These are phyloP conservation scores for Capreolus pygargus DNA, from an alignment of 2,113 vertebrate genomes.

Conservation along the genomic window DNA sequence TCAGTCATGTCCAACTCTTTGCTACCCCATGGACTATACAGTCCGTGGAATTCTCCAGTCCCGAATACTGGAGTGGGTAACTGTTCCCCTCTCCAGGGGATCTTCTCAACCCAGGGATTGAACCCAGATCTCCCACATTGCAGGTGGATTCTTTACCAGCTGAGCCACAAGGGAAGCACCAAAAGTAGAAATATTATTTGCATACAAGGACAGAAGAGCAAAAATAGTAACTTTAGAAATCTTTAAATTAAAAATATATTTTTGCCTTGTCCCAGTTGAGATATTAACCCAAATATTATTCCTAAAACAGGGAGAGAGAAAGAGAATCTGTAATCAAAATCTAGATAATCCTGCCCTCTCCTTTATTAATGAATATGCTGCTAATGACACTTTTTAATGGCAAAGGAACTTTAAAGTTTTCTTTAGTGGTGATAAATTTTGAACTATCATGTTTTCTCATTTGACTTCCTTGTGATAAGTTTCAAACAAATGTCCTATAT, in stretches of 20 bases:
- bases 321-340: not conserved
- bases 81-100: not conserved
- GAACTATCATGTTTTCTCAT: not conserved
- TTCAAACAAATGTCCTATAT: not conserved
- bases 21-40: not conserved
- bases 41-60: not conserved
- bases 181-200: not conserved
- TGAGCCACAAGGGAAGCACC: not conserved
- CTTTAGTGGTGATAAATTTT: not conserved
- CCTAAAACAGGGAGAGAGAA: not conserved
- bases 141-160: not conserved
- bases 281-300: not conserved
- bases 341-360: not conserved
- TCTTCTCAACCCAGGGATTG: not conserved
- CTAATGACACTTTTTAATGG: not conserved
- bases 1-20: not conserved
- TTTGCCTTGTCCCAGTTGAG: not conserved
- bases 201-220: not conserved
- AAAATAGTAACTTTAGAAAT: constrained; percentile 18
- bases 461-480: not conserved
- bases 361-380: not conserved
- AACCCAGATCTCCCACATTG: not conserved
- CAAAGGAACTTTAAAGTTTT: not conserved
- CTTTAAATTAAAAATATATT: not conserved
- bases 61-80: not conserved